Percentiles rank a stretch among this genome's conserved stretches.
These are phyloP conservation scores for Turritopsis rubra DNA, from an alignment of 30 jellyfish, hydroid and myxozoan species.

Conservation along the genomic window DNA sequence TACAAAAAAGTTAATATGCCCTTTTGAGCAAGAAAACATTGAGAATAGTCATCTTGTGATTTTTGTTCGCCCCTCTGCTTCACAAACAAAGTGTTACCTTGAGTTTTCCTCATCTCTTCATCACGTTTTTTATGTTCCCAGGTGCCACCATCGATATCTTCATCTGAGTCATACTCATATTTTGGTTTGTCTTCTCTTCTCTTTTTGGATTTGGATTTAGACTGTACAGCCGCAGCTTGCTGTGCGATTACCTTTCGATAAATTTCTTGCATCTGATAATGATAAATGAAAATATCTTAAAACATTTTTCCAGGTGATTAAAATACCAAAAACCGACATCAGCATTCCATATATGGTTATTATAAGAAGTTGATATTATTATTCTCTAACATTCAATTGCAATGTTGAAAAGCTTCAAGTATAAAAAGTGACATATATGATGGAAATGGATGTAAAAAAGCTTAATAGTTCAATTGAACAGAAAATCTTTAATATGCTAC, in stretches of 20 bases:
- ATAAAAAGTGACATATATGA: too few species aligned
- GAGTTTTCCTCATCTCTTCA: conserved; percentile 74
- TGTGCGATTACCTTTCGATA: conserved; percentile 78
- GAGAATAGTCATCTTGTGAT: too few species aligned
- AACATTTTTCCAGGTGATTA: too few species aligned
- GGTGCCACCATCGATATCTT: conserved; percentile 85
- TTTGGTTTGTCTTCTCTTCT: conserved; percentile 46
- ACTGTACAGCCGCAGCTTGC: conserved; percentile 52
- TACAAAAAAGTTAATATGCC: background rate
- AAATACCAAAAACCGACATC: background rate
- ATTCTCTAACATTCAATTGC: too few species aligned
- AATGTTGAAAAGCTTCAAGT: too few species aligned
- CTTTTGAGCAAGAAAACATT: background rate
- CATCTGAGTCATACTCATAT: conserved; percentile 95
- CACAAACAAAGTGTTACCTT: conserved; percentile 14
- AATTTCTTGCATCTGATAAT: conserved; percentile 63
- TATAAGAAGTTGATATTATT: background rate
- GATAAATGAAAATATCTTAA: too few species aligned
- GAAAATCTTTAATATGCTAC: too few species aligned
- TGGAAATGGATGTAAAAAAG: too few species aligned
- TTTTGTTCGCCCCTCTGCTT: too few species aligned
- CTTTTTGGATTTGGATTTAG: conserved; percentile 14
- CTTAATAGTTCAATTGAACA: too few species aligned
- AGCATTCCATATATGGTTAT: background rate
- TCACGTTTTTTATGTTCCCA: conserved; percentile 94